Conservation (phyloP, 2,888 invertebrate species). For the Arctia plantaginis region DNA sequence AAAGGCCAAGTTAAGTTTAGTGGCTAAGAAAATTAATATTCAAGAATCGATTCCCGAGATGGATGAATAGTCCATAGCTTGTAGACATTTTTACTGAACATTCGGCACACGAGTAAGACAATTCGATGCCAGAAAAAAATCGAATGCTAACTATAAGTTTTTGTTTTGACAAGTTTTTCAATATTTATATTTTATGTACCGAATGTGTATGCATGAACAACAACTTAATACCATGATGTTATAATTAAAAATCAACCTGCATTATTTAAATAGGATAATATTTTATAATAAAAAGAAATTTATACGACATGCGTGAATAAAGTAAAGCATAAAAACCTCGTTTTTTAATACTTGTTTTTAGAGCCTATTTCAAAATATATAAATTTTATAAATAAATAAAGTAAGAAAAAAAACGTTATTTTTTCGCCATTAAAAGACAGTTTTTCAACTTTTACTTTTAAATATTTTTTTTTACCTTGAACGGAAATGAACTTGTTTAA, state of each 20-base stretch:
- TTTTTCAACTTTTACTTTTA: conserved; percentile 47
- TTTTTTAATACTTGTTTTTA: conserved; percentile 11
- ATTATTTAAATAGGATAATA: conserved; percentile 4
- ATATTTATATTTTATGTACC: not conserved
- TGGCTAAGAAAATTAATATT: too few species aligned
- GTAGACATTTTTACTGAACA: not conserved
- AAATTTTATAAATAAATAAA: conserved; percentile 26
- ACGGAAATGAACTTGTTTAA: conserved; percentile 58
- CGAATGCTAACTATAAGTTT: not conserved
- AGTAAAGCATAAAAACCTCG: conserved; percentile 7
- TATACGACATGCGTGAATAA: conserved; percentile 16
- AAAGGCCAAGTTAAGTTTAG: too few species aligned
- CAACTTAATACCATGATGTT: not conserved
- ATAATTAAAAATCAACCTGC: not conserved
- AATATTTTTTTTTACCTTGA: conserved; percentile 40
- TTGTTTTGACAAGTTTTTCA: not conserved
- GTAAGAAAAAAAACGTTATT: conserved; percentile 41
- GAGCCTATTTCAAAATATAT: conserved; percentile 3
- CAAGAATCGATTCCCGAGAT: too few species aligned
- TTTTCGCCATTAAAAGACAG: conserved; percentile 48
- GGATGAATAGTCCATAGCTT: not conserved
- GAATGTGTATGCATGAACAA: not conserved
- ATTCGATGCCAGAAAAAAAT: too few species aligned
- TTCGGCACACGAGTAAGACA: not conserved
- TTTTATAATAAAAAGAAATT: conserved; percentile 6